A percentile compares a stretch with the other conserved stretches of the same genome.
Evolutionary conservation across 2,113 vertebrate genomes (phyloP).

Genomic region (Campylorhamphus procurvoides): DNA sequence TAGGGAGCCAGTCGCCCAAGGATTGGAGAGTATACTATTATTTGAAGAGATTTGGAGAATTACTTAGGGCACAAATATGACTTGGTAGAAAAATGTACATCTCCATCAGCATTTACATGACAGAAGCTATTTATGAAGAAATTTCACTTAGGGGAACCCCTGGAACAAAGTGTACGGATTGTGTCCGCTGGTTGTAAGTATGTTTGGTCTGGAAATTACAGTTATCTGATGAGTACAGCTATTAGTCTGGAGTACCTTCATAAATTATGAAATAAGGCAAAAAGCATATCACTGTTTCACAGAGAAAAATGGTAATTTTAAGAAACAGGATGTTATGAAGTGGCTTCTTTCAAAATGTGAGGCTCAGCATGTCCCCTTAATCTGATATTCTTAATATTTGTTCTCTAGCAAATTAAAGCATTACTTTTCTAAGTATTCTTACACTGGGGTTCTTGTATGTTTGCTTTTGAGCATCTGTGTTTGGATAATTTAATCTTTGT

Average conservation of each 20-base stretch:
- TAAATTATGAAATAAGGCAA: background rate
- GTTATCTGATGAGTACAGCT: background rate
- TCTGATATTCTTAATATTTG: background rate
- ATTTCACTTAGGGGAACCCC: background rate
- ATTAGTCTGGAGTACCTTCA: background rate
- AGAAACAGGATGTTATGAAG: background rate
- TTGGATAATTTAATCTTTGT: constrained; percentile 58
- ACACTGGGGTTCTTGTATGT: background rate
- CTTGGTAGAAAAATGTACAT: background rate
- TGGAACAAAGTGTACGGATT: background rate
- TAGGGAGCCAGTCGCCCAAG: background rate
- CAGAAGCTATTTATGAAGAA: background rate
- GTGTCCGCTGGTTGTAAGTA: background rate
- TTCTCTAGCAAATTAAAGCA: background rate
- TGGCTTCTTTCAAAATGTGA: background rate
- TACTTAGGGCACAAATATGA: background rate
- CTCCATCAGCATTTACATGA: background rate
- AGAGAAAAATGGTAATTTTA: background rate
- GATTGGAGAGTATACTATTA: background rate
- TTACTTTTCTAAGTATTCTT: background rate
- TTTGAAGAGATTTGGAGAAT: background rate
- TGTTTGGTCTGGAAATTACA: background rate
- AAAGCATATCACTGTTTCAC: background rate
- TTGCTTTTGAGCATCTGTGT: constrained; percentile 52
- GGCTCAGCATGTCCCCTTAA: background rate